phyloP scores from a whole-genome alignment of 2,797 vertebrate species.

The Lagorchestes hirsutus region DNA sequence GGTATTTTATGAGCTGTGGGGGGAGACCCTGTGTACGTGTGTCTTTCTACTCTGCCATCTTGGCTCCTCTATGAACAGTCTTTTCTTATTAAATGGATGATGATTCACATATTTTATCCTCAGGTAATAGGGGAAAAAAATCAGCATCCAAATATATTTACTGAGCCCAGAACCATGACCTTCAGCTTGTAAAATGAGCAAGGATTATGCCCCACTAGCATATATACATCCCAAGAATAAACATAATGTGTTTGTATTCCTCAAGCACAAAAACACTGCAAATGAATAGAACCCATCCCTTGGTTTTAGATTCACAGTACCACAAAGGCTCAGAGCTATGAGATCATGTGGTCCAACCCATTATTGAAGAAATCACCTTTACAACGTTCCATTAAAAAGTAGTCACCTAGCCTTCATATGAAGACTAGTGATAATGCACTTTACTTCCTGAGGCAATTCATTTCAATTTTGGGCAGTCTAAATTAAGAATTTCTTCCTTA shows the following conservation, averaged over 20 bases:
- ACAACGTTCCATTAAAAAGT: neutral
- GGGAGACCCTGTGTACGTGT: too few relatives aligned
- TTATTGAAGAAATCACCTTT: neutral
- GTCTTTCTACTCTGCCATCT: too few relatives aligned
- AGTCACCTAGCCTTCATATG: neutral
- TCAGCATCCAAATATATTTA: neutral
- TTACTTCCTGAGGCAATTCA: neutral
- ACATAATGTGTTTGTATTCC: neutral
- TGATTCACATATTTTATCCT: neutral
- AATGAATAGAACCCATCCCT: neutral
- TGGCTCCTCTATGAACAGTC: neutral
- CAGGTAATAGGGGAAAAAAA: neutral
- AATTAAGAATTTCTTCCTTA: slow-evolving; percentile 1
- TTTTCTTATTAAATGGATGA: neutral
- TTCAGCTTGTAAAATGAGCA: neutral
- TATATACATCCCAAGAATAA: neutral
- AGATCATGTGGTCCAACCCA: neutral
- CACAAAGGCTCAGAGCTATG: neutral
- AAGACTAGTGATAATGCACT: neutral
- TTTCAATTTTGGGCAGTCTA: neutral
- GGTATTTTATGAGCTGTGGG: too few relatives aligned
- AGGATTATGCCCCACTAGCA: neutral
- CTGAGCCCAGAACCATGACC: neutral
- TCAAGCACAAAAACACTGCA: slow-evolving; percentile 18
- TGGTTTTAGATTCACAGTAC: neutral